These are phyloP conservation scores for Ornithoptera alexandrae DNA, from an alignment of 2,888 invertebrate genomes.

Conservation along the genomic window DNA sequence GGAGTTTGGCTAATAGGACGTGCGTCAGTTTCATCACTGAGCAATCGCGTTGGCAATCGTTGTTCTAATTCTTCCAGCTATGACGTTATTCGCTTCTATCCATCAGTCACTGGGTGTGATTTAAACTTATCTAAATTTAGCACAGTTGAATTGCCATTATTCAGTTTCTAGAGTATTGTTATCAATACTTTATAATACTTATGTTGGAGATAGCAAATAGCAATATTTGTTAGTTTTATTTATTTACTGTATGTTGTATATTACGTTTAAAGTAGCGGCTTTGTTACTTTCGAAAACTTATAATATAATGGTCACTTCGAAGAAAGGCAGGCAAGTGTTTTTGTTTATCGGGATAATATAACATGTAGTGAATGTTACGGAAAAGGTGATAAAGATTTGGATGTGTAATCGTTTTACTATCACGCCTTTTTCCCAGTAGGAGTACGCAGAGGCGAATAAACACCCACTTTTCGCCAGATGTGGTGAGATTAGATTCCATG, in stretches of 20 bases:
- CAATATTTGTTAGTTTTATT: not conserved
- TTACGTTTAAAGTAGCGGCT: too few relatives aligned
- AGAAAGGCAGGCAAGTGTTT: too few relatives aligned
- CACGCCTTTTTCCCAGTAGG: too few relatives aligned
- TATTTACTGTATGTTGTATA: not conserved
- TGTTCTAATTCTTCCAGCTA: slow-evolving; percentile 23
- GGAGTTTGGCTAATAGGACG: slow-evolving; percentile 4
- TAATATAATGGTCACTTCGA: too few relatives aligned
- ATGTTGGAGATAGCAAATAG: not conserved
- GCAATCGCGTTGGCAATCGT: slow-evolving; percentile 23
- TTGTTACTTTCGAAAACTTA: too few relatives aligned
- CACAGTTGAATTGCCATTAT: slow-evolving; percentile 4
- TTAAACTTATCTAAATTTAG: slow-evolving; percentile 23
- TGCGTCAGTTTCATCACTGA: slow-evolving; percentile 18
- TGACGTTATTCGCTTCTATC: slow-evolving; percentile 9
- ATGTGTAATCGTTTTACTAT: too few relatives aligned
- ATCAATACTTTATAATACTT: not conserved
- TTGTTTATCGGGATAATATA: too few relatives aligned
- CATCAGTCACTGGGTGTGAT: slow-evolving; percentile 18
- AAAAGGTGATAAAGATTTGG: too few relatives aligned
- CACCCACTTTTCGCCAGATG: too few relatives aligned
- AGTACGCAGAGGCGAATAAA: too few relatives aligned
- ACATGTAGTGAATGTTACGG: too few relatives aligned
- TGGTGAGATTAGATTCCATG: too few relatives aligned
- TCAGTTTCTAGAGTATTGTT: not conserved